Evolutionary conservation across 2,888 invertebrate genomes (phyloP), one percentile per base, ranked within the genome.

Genomic region (Heliconius hortense): DNA sequence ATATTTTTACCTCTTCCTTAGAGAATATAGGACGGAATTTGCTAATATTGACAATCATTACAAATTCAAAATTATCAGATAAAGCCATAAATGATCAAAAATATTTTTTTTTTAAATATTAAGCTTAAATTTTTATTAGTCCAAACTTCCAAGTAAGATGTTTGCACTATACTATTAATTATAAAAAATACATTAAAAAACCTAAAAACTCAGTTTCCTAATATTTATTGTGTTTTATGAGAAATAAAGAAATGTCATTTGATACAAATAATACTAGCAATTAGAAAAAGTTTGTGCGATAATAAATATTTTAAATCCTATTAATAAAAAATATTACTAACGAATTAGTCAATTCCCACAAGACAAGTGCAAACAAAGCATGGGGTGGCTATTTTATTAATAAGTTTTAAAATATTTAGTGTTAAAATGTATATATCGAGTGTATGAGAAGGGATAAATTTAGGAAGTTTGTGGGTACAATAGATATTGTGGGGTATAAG

Each of bases 21-120:
- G n/a, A 64, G 35, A 43, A 43, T 28, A 72, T 35, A 72, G 78
- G 78, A 77, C 75, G 77, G 78, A 77, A 60, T 75, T 39, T 70
- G 48, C 71, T 78, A 66, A 74, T 28, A 67, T 66, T 63, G 73
- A 78, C 70, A 67, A 74, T 56, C 75, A 60, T 70, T 67, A 78
- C 18, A 15, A 72, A 26, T 63, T n/a, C 18, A 2, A 18, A 48
- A 62, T 26, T n/a, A 39, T 35, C 24, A 8, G 1, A 48, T 48
- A 21, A 48, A 48, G 56, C 56, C 21, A 48, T 35, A n/a, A 18
- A 3, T 28, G 35, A 68, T 53, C n/a, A 35, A 31, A 31, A 60
- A 28, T 18, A 62, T 63, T 3, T 63, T 21, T 31, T 4, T 21
- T 31, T 31, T 8, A 7, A 48, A 11, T 28, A 31, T 63, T 11